A percentile compares a stretch with the other conserved stretches of the same genome.
phyloP scores from a whole-genome alignment of 2,888 invertebrate genomes.

The Herminia tarsipennalis region DNA sequence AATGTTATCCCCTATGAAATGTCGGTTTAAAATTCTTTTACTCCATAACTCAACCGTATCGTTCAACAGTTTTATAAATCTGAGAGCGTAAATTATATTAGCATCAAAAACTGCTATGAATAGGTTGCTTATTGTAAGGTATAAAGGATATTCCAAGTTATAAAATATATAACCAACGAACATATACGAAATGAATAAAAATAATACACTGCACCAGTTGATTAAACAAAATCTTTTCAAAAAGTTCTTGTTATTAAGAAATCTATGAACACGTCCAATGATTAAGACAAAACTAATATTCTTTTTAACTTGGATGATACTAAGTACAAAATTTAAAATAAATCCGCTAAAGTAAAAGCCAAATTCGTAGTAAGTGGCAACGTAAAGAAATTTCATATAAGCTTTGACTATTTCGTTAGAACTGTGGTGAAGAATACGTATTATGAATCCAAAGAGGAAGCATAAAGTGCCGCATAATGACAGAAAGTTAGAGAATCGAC shows the following conservation, averaged over 20 bases:
- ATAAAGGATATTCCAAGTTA: no score
- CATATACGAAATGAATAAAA: background rate
- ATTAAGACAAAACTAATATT: constrained; percentile 16
- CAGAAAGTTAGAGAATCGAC: constrained; percentile 5
- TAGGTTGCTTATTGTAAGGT: no score
- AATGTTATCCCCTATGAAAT: background rate
- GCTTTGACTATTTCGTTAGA: background rate
- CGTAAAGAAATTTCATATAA: background rate
- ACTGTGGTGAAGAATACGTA: background rate
- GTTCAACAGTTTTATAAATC: background rate
- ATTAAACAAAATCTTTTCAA: no score
- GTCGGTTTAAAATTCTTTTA: background rate
- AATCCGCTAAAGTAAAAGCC: constrained; percentile 1
- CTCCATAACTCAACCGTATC: background rate
- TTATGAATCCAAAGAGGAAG: background rate
- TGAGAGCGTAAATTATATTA: background rate
- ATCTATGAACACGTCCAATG: constrained; percentile 24
- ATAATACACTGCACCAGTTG: background rate
- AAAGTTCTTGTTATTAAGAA: background rate
- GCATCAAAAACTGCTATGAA: background rate
- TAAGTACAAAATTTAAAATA: constrained; percentile 6
- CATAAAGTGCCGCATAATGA: constrained; percentile 5
- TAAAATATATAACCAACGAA: background rate
- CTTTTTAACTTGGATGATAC: background rate
- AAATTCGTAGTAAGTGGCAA: constrained; percentile 6